These are phyloP conservation scores for Pseudomyrmex gracilis DNA, from an alignment of 1,140 invertebrate species.

Conservation along the genomic window DNA sequence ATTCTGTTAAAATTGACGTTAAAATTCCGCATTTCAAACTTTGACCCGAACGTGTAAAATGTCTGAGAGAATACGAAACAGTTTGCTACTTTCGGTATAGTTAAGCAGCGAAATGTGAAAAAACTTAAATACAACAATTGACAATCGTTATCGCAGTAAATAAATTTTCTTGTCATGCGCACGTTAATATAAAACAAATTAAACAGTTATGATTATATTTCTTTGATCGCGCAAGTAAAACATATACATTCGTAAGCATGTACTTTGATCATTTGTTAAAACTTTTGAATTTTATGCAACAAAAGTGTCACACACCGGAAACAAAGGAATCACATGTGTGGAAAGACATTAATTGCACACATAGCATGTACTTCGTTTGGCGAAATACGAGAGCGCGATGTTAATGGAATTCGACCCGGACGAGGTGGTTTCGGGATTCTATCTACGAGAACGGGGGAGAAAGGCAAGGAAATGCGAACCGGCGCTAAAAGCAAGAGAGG, in stretches of 20 bases:
- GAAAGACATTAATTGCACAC: conserved; percentile 49
- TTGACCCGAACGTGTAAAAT: not conserved
- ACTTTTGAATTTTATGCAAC: not conserved
- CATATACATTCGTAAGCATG: not conserved
- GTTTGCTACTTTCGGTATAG: not conserved
- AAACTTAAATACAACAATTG: not conserved
- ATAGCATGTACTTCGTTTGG: conserved; percentile 35
- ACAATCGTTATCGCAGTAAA: not conserved
- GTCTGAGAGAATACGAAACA: not conserved
- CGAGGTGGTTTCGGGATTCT: conserved; percentile 62
- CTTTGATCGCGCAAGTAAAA: not conserved
- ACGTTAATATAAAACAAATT: not conserved
- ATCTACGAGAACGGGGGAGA: conserved; percentile 55
- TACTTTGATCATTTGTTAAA: not conserved
- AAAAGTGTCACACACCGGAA: not conserved
- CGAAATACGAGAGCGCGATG: conserved; percentile 54
- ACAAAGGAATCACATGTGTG: conserved; percentile 22
- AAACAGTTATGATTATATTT: not conserved
- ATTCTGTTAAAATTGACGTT: not conserved
- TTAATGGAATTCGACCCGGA: conserved; percentile 76
- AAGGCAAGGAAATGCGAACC: conserved; percentile 66
- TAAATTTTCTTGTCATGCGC: not conserved
- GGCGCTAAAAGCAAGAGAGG: conserved; percentile 27
- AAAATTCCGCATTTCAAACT: not conserved
- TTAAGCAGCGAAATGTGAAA: not conserved